Conservation (phyloP, 2,113 vertebrate genomes). For the Xiphorhynchus elegans region DNA sequence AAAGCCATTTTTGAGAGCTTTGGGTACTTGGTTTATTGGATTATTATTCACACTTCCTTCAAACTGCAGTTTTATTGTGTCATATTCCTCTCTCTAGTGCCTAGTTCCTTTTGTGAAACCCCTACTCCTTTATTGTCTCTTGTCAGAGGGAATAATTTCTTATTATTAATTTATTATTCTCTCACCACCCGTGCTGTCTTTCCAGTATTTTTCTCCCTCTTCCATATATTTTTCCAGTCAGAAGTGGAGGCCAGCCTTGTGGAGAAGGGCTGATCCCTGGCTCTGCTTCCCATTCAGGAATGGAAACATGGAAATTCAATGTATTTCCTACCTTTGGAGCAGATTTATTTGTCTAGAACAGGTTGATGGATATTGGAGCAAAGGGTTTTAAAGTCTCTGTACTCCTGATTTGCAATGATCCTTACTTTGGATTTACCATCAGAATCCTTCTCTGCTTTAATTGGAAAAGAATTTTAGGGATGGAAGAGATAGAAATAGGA, state of each 20-base stretch:
- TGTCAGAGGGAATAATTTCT: not conserved
- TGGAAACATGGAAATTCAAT: fast-evolving
- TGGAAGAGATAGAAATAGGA: not conserved
- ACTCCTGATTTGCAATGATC: fast-evolving
- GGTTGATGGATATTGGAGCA: not conserved
- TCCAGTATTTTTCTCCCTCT: not conserved
- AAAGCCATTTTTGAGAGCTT: not conserved
- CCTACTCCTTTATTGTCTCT: not conserved
- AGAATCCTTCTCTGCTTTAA: not conserved
- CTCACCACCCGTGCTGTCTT: not conserved
- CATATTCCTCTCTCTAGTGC: not conserved
- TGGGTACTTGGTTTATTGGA: not conserved
- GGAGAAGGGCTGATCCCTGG: not conserved
- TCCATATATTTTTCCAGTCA: not conserved
- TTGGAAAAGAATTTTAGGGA: not conserved
- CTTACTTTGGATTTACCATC: not conserved
- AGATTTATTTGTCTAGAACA: fast-evolving
- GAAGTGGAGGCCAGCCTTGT: fast-evolving
- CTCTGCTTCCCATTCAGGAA: not conserved
- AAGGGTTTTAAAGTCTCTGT: not conserved
- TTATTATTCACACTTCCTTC: not conserved
- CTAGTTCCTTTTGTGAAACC: not conserved
- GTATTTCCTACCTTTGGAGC: fast-evolving
- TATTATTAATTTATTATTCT: not conserved
- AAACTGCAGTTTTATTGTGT: not conserved